phyloP scores from a whole-genome alignment of 2,888 invertebrate genomes.

The Caenorhabditis virilis region DNA sequence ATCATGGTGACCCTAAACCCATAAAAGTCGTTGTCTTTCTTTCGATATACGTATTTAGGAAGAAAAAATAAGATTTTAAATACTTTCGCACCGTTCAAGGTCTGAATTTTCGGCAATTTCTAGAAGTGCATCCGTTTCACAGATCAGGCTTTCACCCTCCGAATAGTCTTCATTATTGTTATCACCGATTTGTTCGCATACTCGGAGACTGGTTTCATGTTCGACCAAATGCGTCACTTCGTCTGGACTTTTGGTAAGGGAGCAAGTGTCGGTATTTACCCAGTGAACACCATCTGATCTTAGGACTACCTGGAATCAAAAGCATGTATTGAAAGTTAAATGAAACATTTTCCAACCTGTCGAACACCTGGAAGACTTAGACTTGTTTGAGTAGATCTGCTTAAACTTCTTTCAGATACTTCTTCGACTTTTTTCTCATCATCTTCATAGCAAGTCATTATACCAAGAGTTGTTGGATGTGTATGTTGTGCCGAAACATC shows the following conservation, averaged over 20 bases:
- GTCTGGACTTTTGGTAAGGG: slow-evolving; percentile 51
- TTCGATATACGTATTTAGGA: too few relatives aligned
- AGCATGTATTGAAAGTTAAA: background rate
- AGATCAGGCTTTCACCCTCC: slow-evolving; percentile 35
- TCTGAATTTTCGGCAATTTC: slow-evolving; percentile 31
- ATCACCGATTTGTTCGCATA: slow-evolving; percentile 55
- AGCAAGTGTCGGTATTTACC: slow-evolving; percentile 42
- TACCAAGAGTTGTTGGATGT: slow-evolving; percentile 20
- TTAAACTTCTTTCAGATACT: slow-evolving; percentile 35
- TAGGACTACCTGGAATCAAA: slow-evolving; percentile 42
- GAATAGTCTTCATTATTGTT: slow-evolving; percentile 43
- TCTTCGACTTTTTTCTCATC: slow-evolving; percentile 35
- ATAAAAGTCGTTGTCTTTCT: too few relatives aligned
- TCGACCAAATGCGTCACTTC: slow-evolving; percentile 54
- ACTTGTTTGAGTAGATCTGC: slow-evolving; percentile 52
- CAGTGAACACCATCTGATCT: slow-evolving; percentile 60
- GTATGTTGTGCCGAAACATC: background rate
- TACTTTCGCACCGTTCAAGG: slow-evolving; percentile 20
- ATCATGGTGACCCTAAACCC: background rate
- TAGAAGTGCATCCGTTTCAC: slow-evolving; percentile 41
- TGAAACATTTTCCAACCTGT: slow-evolving; percentile 25
- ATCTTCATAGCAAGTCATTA: slow-evolving; percentile 37
- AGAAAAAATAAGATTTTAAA: slow-evolving; percentile 1
- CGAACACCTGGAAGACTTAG: slow-evolving; percentile 49
- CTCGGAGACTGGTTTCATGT: slow-evolving; percentile 44